A percentile compares a stretch with the other conserved stretches of the same genome.
phyloP scores from a whole-genome alignment of 2,797 vertebrate genomes.

The Pseudocheirus occidentalis region DNA sequence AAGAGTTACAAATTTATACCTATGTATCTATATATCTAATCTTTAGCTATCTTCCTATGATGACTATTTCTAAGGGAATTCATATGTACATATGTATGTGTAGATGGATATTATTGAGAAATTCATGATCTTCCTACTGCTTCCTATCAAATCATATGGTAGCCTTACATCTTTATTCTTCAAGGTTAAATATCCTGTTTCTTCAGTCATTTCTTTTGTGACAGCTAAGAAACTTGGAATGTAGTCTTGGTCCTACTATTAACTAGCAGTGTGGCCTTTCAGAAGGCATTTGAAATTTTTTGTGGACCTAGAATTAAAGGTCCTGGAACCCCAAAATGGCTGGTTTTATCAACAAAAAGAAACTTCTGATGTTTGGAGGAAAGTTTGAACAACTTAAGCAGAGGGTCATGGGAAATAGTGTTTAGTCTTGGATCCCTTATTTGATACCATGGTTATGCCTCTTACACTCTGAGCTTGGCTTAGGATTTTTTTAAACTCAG shows the following conservation, averaged over 20 bases:
- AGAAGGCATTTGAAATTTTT: not conserved
- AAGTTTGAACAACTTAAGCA: not conserved
- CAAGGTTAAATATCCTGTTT: not conserved
- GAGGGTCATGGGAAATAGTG: accelerated
- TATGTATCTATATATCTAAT: too few species aligned
- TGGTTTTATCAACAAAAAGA: not conserved
- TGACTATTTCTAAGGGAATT: too few species aligned
- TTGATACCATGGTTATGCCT: not conserved
- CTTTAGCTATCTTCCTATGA: too few species aligned
- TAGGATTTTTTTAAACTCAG: not conserved
- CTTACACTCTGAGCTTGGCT: not conserved
- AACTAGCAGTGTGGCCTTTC: not conserved
- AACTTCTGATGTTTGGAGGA: not conserved
- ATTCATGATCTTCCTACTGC: not conserved
- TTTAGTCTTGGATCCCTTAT: not conserved
- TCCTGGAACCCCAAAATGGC: not conserved
- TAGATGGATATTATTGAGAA: not conserved
- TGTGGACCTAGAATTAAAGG: not conserved
- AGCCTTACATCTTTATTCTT: not conserved
- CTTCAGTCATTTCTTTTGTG: not conserved
- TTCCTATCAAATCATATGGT: not conserved
- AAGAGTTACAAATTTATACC: not conserved
- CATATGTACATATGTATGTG: too few species aligned
- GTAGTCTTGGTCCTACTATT: not conserved
- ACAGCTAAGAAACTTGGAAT: not conserved